Percentiles rank a stretch among this genome's conserved stretches.
These are phyloP conservation scores for Thyatira batis DNA, from an alignment of 2,888 invertebrate genomes.

Conservation along the genomic window DNA sequence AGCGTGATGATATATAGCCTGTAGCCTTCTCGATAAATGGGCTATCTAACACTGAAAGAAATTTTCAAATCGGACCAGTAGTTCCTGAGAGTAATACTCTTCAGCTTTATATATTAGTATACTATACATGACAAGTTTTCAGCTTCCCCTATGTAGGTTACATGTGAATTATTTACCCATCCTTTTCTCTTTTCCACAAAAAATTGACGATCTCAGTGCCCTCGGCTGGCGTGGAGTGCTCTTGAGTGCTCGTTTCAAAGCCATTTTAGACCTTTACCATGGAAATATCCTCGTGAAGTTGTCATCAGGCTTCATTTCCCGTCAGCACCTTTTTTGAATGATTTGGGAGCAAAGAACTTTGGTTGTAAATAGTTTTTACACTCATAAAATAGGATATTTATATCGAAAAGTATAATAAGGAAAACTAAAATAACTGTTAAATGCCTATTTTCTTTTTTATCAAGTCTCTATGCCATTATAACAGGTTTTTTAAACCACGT, in stretches of 20 bases:
- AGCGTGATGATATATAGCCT: no score
- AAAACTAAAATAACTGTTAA: no score
- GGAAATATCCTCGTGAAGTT: not conserved
- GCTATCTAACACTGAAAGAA: no score
- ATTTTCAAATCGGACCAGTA: not conserved
- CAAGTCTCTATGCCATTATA: no score
- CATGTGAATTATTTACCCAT: conserved; percentile 29
- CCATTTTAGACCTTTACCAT: conserved; percentile 19
- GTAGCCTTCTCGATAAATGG: no score
- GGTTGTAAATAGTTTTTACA: no score
- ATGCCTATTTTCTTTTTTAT: no score
- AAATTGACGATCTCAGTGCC: conserved; percentile 15
- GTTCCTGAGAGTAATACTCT: no score
- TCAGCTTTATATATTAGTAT: conserved; percentile 16
- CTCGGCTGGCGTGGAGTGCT: conserved; percentile 23
- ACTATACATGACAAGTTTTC: conserved; percentile 11
- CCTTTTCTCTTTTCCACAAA: conserved; percentile 17
- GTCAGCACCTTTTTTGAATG: not conserved
- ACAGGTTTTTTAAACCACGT: no score
- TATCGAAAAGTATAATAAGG: no score
- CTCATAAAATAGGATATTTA: no score
- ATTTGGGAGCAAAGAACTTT: no score
- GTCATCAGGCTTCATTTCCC: not conserved
- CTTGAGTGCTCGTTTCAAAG: conserved; percentile 26
- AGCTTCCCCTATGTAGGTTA: conserved; percentile 17